Conservation (phyloP, 2,113 vertebrate genomes). For the Patagioenas fasciata region DNA sequence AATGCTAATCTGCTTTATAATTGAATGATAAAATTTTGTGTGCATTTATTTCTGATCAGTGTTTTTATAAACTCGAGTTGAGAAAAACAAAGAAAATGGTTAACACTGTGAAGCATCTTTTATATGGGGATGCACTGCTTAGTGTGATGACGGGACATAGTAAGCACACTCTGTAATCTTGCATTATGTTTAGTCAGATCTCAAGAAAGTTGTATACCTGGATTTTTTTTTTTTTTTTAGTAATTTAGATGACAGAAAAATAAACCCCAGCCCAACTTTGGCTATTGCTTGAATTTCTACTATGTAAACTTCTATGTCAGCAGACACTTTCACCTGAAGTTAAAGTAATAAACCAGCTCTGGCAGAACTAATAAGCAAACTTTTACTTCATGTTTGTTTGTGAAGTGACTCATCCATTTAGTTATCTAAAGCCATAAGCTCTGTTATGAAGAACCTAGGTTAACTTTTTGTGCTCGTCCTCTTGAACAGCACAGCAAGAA, state of each 20-base stretch:
- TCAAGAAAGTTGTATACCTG: not conserved
- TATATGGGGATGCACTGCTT: not conserved
- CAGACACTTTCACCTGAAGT: not conserved
- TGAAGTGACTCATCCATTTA: not conserved
- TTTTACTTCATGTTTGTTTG: not conserved
- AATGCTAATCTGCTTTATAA: not conserved
- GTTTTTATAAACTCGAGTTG: not conserved
- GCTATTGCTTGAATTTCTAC: not conserved
- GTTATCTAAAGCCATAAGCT: not conserved
- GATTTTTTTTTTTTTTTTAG: not conserved
- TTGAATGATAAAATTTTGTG: not conserved
- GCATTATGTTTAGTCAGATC: not conserved
- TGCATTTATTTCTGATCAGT: not conserved
- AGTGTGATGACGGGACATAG: not conserved
- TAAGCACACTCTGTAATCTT: not conserved
- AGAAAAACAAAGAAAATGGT: not conserved
- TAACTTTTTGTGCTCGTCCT: not conserved
- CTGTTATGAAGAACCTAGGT: not conserved
- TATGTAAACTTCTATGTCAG: rapidly evolving
- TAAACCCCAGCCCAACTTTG: not conserved
- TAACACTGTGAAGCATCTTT: not conserved
- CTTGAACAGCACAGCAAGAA: not conserved
- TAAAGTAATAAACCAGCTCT: not conserved
- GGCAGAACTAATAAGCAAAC: not conserved
- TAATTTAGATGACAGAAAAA: not conserved